These are phyloP conservation scores for Platorchestia sp. DNA, from an alignment of 1,140 invertebrate genomes.

Conservation along the genomic window DNA sequence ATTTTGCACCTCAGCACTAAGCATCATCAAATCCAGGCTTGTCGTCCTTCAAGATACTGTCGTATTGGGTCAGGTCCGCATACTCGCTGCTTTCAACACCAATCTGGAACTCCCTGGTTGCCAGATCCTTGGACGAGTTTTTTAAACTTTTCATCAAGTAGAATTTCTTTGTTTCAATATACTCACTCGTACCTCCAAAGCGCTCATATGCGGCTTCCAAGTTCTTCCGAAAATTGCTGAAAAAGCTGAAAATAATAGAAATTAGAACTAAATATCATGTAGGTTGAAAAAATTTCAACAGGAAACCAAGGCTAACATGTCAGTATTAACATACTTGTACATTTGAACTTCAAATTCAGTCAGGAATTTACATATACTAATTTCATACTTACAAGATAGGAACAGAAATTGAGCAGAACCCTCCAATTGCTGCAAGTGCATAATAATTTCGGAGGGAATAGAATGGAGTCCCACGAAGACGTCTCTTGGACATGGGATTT, in stretches of 20 bases:
- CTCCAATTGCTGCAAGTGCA: background rate
- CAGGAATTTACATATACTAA: background rate
- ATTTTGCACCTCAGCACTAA: background rate
- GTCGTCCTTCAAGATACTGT: constrained; percentile 16
- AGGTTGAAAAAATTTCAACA: background rate
- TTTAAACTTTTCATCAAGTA: background rate
- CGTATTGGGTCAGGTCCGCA: background rate
- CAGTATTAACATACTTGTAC: background rate
- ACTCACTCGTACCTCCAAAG: background rate
- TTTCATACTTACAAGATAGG: background rate
- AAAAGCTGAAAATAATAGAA: background rate
- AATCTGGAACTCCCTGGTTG: background rate
- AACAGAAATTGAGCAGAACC: background rate
- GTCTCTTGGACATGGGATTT: constrained; percentile 20
- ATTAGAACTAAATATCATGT: background rate
- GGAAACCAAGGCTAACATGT: background rate
- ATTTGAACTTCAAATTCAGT: background rate
- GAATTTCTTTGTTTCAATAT: background rate
- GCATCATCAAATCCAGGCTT: background rate
- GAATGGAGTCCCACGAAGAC: background rate
- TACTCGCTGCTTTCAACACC: background rate
- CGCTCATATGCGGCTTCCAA: background rate
- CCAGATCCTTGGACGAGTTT: background rate
- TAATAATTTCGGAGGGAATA: constrained; percentile 25
- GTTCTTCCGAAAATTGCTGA: background rate